Percentiles rank a stretch among this genome's conserved stretches.
phyloP scores from a whole-genome alignment of 2,113 vertebrate genomes.

The Urocynchramus pylzowi region DNA sequence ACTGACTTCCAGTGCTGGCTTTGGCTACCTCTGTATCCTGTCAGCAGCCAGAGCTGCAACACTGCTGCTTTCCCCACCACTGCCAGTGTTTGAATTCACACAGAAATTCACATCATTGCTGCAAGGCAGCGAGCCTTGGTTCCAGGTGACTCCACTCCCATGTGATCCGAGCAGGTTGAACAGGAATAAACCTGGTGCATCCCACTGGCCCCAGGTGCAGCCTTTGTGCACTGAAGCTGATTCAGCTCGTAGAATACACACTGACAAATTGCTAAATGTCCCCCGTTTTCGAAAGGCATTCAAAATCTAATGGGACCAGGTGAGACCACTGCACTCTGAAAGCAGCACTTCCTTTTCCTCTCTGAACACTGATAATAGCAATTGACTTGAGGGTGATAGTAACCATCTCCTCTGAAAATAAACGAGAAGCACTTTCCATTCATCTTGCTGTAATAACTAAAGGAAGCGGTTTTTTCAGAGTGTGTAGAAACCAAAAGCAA shows the following conservation, averaged over 20 bases:
- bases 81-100: neutral
- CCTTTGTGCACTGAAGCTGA: too few species aligned
- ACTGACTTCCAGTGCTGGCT: neutral
- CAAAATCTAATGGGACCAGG: neutral
- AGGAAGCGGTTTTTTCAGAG: neutral
- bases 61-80: neutral
- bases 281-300: neutral
- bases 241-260: accelerated
- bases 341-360: neutral
- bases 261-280: neutral
- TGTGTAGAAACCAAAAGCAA: neutral
- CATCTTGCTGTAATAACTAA: neutral
- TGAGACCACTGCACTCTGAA: neutral
- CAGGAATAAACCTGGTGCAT: neutral
- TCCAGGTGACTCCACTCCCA: neutral
- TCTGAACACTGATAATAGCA: neutral
- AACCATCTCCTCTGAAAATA: neutral
- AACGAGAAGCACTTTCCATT: neutral
- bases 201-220: neutral
- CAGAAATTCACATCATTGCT: neutral
- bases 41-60: neutral
- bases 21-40: neutral
- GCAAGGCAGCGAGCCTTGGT: accelerated
- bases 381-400: neutral
- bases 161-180: accelerated